A percentile compares a stretch with the other conserved stretches of the same genome.
phyloP scores from a whole-genome alignment of 2,888 invertebrate genomes.

The Himalopsyche kuldschensis region DNA sequence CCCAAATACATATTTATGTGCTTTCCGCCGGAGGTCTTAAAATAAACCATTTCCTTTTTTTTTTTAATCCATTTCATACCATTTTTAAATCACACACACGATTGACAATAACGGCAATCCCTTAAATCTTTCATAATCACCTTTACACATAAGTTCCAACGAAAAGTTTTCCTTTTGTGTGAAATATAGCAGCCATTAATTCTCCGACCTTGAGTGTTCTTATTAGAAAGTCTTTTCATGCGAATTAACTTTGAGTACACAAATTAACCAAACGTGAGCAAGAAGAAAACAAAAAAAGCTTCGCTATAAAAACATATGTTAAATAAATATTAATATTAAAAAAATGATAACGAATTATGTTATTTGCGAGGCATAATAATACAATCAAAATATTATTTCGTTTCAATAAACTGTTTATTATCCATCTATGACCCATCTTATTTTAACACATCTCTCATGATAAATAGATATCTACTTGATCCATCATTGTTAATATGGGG shows the following conservation, averaged over 20 bases:
- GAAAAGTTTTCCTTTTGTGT: conserved; percentile 27
- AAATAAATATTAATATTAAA: too few species aligned
- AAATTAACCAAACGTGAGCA: neutral
- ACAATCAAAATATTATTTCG: too few species aligned
- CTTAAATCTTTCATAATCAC: conserved; percentile 34
- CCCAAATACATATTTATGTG: too few species aligned
- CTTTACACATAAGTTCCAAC: conserved; percentile 18
- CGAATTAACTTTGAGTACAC: neutral
- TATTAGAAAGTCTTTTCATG: conserved; percentile 28
- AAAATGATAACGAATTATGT: too few species aligned
- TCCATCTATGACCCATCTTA: too few species aligned
- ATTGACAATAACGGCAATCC: conserved; percentile 22
- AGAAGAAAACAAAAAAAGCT: too few species aligned
- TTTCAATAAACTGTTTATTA: too few species aligned
- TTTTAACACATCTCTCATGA: too few species aligned
- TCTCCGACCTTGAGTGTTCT: conserved; percentile 21
- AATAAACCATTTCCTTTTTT: neutral
- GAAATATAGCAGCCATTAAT: conserved; percentile 24
- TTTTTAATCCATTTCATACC: neutral
- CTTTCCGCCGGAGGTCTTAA: neutral
- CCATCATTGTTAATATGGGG: too few species aligned
- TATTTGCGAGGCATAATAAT: too few species aligned
- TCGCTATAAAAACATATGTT: too few species aligned
- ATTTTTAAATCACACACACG: conserved; percentile 7
- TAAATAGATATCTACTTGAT: too few species aligned